These are phyloP conservation scores for Caenorhabditis imperialis DNA, from an alignment of 2,888 invertebrate genomes.

Conservation along the genomic window DNA sequence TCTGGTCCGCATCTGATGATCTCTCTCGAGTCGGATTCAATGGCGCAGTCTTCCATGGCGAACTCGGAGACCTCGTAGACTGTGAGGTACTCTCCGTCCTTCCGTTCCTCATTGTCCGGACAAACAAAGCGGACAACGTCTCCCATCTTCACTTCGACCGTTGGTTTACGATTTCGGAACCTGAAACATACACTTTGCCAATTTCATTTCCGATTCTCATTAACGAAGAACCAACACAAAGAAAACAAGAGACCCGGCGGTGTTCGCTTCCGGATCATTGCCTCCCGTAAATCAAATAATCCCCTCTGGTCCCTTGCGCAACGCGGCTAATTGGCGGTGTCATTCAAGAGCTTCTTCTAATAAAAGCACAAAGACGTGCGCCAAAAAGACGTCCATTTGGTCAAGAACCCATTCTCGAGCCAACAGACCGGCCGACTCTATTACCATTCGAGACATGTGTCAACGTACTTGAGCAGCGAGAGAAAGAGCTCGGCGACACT, in stretches of 20 bases:
- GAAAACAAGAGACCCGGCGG: conserved; percentile 6
- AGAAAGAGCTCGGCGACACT: not conserved
- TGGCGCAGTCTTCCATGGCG: conserved; percentile 31
- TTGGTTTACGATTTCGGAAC: conserved; percentile 35
- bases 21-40: conserved; percentile 36
- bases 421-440: conserved; percentile 30
- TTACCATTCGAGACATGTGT: conserved; percentile 49
- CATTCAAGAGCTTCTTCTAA: conserved; percentile 46
- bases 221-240: conserved; percentile 22
- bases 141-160: conserved; percentile 51
- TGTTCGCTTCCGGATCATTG: conserved; percentile 47
- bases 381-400: conserved; percentile 46
- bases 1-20: conserved; percentile 41
- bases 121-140: conserved; percentile 52
- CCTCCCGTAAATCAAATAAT: conserved; percentile 44
- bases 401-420: conserved; percentile 38
- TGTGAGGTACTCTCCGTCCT: conserved; percentile 30
- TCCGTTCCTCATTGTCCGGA: conserved; percentile 29
- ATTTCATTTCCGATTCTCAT: conserved; percentile 45
- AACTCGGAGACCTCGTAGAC: conserved; percentile 55
- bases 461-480: conserved; percentile 34
- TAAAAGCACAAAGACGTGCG: conserved; percentile 42
- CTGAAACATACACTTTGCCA: conserved; percentile 35
- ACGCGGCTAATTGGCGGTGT: conserved; percentile 49
- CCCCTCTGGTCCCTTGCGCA: conserved; percentile 29